These are phyloP conservation scores for Pterocles orientalis DNA, from an alignment of 2,113 vertebrate genomes.

Conservation along the genomic window DNA sequence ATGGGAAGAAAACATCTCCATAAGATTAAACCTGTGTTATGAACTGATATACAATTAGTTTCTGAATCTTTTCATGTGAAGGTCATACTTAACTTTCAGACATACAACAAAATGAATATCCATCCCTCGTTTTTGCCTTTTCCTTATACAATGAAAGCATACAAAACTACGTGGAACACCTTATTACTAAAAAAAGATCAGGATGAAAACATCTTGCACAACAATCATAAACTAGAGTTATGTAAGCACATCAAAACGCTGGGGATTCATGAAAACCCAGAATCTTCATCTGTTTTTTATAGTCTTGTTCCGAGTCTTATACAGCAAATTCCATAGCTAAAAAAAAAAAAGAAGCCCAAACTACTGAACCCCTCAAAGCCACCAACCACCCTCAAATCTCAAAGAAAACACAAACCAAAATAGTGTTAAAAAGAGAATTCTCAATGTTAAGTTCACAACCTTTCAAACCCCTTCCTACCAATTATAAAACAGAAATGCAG, in stretches of 20 bases:
- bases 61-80: not conserved
- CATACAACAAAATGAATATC: not conserved
- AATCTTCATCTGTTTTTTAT: not conserved
- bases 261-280: not conserved
- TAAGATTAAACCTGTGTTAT: not conserved
- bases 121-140: fast-evolving
- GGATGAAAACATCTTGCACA: not conserved
- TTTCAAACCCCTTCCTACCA: not conserved
- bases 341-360: not conserved
- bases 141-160: not conserved
- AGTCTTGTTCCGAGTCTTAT: not conserved
- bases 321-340: not conserved
- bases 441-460: not conserved
- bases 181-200: not conserved
- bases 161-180: not conserved
- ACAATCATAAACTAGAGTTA: not conserved
- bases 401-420: not conserved
- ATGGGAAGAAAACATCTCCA: not conserved
- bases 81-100: not conserved
- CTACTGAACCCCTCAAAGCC: not conserved
- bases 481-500: not conserved
- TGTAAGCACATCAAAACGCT: not conserved
- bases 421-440: not conserved
- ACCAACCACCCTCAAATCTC: not conserved
- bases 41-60: not conserved